Conservation (phyloP, 2,797 vertebrate genomes). For the Spheniscus humboldti region DNA sequence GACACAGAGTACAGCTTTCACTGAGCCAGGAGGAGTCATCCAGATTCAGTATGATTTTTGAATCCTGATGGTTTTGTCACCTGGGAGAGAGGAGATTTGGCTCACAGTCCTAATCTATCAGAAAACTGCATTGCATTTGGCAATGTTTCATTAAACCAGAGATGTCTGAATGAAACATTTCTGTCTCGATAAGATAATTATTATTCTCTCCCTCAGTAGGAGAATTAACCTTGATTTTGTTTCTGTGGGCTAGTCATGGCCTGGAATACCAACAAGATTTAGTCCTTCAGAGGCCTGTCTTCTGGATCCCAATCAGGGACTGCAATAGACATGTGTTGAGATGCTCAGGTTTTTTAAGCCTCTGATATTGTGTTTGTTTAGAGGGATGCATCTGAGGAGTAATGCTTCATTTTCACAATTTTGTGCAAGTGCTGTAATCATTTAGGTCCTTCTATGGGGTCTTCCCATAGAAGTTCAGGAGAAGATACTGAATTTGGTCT, state of each 20-base stretch:
- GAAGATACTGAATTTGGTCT: neutral
- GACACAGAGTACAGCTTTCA: neutral
- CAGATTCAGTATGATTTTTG: neutral
- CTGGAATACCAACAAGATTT: neutral
- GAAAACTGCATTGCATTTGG: neutral
- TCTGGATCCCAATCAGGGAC: neutral
- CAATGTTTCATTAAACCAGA: neutral
- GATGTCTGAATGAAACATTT: neutral
- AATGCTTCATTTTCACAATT: neutral
- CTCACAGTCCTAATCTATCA: neutral
- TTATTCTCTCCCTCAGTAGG: neutral
- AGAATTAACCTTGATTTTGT: neutral
- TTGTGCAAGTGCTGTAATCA: neutral
- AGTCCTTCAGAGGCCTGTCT: neutral
- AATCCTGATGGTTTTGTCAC: neutral
- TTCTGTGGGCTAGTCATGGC: neutral
- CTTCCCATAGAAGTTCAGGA: neutral
- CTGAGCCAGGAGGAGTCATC: neutral
- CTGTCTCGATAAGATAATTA: neutral
- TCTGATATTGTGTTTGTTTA: neutral
- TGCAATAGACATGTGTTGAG: neutral
- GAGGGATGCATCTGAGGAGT: neutral
- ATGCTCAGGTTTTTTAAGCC: neutral
- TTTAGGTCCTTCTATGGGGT: neutral
- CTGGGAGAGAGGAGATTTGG: neutral